These are phyloP conservation scores for Dicyrtoma fusca DNA, from an alignment of 2,888 invertebrate genomes.

Conservation along the genomic window DNA sequence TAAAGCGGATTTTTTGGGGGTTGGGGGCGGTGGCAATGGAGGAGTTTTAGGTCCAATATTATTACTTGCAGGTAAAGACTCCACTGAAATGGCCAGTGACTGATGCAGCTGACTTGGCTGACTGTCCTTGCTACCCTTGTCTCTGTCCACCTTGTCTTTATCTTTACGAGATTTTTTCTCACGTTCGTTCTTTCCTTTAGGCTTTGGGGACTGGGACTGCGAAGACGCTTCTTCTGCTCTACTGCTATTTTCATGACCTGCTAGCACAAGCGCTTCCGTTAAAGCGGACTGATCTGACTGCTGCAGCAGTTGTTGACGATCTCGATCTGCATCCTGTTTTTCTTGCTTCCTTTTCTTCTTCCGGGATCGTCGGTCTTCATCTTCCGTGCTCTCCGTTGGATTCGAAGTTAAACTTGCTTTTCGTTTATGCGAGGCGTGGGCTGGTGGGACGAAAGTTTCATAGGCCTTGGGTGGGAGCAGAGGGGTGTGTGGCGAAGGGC, in stretches of 20 bases:
- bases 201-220: background rate
- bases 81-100: too few relatives aligned
- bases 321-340: conserved; percentile 3
- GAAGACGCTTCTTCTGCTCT: background rate
- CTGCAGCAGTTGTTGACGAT: background rate
- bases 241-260: background rate
- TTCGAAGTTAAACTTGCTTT: conserved; percentile 20
- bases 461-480: conserved; percentile 65
- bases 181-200: too few relatives aligned
- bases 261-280: too few relatives aligned
- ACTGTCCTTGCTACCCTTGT: too few relatives aligned
- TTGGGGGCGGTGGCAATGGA: background rate
- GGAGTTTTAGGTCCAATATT: conserved; percentile 25
- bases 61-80: too few relatives aligned
- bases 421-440: conserved; percentile 12
- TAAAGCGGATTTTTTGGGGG: conserved; percentile 3
- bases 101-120: too few relatives aligned
- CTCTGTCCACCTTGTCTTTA: too few relatives aligned
- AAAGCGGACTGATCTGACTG: background rate
- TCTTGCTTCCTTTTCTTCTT: conserved; percentile 45
- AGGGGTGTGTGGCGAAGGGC: conserved; percentile 72
- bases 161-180: too few relatives aligned
- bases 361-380: conserved; percentile 30
- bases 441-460: conserved; percentile 58
- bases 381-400: conserved; percentile 31